Percentiles rank a stretch among this genome's conserved stretches.
Conservation (phyloP, 2,888 invertebrate species). For the Adineta ricciae region DNA sequence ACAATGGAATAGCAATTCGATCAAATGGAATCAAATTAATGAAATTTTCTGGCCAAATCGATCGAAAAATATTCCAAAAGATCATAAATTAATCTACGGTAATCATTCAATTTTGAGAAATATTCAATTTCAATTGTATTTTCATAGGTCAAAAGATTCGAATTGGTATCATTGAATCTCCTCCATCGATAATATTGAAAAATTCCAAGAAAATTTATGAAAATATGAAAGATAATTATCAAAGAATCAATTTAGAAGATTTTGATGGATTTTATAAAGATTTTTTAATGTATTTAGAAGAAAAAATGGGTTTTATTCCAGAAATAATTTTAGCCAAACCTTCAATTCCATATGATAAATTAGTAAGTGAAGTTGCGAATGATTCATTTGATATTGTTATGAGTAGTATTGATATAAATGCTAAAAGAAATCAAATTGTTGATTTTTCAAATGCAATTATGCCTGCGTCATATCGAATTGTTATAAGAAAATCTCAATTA, state of each 20-base stretch:
- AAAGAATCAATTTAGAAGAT: not conserved
- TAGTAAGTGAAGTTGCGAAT: not conserved
- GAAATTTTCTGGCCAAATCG: not conserved
- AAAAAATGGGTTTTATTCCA: not conserved
- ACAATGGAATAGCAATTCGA: not conserved
- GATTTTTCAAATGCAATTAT: not conserved
- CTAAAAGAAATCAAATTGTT: not conserved
- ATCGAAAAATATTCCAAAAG: not conserved
- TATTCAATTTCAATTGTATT: not conserved
- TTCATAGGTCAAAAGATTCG: not conserved
- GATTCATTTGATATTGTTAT: not conserved
- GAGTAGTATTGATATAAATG: not conserved
- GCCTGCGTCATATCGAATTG: not conserved
- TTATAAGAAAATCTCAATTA: not conserved
- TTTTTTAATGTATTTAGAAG: not conserved
- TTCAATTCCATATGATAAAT: not conserved
- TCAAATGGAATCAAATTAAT: too few species aligned
- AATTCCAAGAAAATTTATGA: not conserved
- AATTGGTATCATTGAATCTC: not conserved
- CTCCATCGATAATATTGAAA: not conserved
- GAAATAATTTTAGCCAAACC: not conserved
- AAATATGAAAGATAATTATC: not conserved
- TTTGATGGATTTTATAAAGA: not conserved
- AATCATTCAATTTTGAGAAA: not conserved
- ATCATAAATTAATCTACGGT: not conserved